A percentile compares a stretch with the other conserved stretches of the same genome.
phyloP scores from a whole-genome alignment of 2,888 invertebrate species.

The Habroteleia sp. region DNA sequence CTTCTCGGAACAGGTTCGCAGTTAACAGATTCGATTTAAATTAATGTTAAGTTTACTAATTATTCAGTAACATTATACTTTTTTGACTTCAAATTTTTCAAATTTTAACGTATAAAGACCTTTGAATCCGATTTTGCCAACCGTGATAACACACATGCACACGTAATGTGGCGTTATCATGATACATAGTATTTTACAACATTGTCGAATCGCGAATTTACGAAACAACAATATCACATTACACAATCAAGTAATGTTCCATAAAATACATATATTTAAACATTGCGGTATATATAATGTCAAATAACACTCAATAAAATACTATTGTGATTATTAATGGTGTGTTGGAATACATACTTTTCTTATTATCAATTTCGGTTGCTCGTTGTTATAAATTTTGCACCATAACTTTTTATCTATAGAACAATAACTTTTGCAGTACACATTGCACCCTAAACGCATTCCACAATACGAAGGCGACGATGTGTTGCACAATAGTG shows the following conservation, averaged over 20 bases:
- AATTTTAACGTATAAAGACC: no score
- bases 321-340: conserved; percentile 9
- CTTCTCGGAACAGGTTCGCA: no score
- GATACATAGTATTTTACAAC: neutral
- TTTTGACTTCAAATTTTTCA: no score
- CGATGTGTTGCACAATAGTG: conserved; percentile 34
- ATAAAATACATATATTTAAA: conserved; percentile 19
- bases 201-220: conserved; percentile 6
- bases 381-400: conserved; percentile 5
- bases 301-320: conserved; percentile 21
- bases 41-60: no score
- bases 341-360: neutral
- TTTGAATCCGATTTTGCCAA: no score
- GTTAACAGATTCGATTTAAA: no score
- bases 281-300: conserved; percentile 10
- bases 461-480: conserved; percentile 25
- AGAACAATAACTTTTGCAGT: conserved; percentile 4
- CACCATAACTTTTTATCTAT: neutral
- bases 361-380: conserved; percentile 15
- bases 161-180: no score
- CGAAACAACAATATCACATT: conserved; percentile 37
- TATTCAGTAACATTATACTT: neutral
- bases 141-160: no score
- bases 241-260: conserved; percentile 18
- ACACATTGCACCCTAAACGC: conserved; percentile 17